Percentiles rank a stretch among this genome's conserved stretches.
Conservation (phyloP, 1,140 invertebrate genomes). For the Hycleus phaleratus region DNA sequence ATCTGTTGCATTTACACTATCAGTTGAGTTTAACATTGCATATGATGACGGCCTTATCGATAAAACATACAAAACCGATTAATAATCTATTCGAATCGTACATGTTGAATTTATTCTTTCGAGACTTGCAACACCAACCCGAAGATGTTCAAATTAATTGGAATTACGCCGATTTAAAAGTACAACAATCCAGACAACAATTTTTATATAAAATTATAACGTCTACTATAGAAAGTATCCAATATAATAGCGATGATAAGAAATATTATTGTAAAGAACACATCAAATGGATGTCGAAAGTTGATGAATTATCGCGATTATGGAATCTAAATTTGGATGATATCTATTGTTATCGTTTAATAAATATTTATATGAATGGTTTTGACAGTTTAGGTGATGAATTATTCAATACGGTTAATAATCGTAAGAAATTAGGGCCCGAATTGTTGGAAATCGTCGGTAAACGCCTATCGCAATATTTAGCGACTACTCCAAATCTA, state of each 20-base stretch:
- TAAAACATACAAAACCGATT: constrained; percentile 66
- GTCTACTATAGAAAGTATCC: constrained; percentile 53
- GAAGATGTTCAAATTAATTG: constrained; percentile 26
- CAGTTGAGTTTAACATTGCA: constrained; percentile 68
- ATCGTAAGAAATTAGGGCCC: constrained; percentile 54
- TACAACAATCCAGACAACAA: constrained; percentile 44
- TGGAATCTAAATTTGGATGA: constrained; percentile 74
- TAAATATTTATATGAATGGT: constrained; percentile 66
- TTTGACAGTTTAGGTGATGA: constrained; percentile 71
- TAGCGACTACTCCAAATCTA: constrained; percentile 49
- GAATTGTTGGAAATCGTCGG: constrained; percentile 63
- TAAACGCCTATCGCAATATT: constrained; percentile 57
- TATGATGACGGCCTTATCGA: constrained; percentile 68
- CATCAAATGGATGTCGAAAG: constrained; percentile 59
- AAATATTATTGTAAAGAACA: constrained; percentile 50
- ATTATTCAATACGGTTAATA: constrained; percentile 57
- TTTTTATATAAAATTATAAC: constrained; percentile 59
- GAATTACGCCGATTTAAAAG: constrained; percentile 30
- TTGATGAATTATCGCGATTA: constrained; percentile 61
- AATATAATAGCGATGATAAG: constrained; percentile 44
- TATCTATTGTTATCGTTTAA: constrained; percentile 66
- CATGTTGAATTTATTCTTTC: constrained; percentile 43
- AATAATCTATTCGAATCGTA: constrained; percentile 68
- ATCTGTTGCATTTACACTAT: constrained; percentile 69
- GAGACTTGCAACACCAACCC: constrained; percentile 26